Base-by-base conservation (phyloP, 2,888 invertebrate species). In the Phragmatobia fuliginosa region DNA sequence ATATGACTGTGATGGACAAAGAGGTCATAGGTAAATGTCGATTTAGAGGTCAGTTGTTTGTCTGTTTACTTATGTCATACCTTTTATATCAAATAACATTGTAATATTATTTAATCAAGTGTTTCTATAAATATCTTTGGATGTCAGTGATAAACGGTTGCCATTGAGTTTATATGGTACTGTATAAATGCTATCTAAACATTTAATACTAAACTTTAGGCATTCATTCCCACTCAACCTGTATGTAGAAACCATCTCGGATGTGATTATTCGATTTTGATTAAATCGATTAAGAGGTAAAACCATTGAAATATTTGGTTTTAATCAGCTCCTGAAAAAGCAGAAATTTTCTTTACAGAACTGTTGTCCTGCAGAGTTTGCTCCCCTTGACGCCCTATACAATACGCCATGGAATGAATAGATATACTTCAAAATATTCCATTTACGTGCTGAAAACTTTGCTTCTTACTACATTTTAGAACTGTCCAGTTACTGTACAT, bases 21-120 rank as follows among this genome's bases (percentile, higher is more conserved):
- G 72, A 80, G 81, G 81, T 77, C 81, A 62, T 68, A 80, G 79
- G 79, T 73, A 79, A 80, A 80, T 81, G 77, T 75, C 78, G 69
- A 69, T 65, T 52, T 38, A 61, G 69, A 69, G 69, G 69, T 65
- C 69, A 49, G 52, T 32, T 21, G 33, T 45, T 68, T 62, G 63
- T 41, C 38, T 61, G 56, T 62, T 52, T 38, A 66, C 31, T 38
- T 49, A 41, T 58, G 31, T 41, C 31, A 38, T 21, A 45, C n/a
- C 45, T 49, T 21, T 21, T n/a, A 41, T 41, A 16, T 49, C 7
- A 16, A 49, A 49, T 33, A 49, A 25, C 7, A 28, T 49, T 31
- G 25, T 56, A 5, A n/a, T n/a, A n/a, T n/a, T 56, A 28, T 56
- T 28, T 16, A 56, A 28, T 28, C 16, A 56, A 28, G 28, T 56